phyloP scores from a whole-genome alignment of 2,113 vertebrate species.

The Chaetops frenatus region DNA sequence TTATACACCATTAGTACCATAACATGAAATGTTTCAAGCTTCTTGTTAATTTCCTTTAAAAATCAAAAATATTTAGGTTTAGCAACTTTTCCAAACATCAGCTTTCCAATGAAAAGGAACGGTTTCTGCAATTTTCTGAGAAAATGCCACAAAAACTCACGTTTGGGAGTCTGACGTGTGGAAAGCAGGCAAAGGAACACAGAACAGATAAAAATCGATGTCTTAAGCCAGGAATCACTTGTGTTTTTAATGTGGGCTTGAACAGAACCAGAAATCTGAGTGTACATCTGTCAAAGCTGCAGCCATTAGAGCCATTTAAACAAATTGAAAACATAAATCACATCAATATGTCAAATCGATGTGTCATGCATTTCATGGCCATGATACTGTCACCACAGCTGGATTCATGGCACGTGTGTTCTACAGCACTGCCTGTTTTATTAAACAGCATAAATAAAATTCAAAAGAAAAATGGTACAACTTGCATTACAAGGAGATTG shows the following conservation, averaged over 20 bases:
- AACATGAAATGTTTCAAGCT: background rate
- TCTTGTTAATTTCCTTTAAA: background rate
- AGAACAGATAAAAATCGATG: background rate
- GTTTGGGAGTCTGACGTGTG: fast-evolving
- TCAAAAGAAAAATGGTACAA: background rate
- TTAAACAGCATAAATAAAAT: slow-evolving; percentile 42
- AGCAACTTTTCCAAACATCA: background rate
- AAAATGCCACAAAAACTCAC: background rate
- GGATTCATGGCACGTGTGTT: background rate
- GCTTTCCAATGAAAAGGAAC: background rate
- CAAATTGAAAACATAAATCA: slow-evolving; percentile 47
- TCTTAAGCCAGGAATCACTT: background rate
- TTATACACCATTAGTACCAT: background rate
- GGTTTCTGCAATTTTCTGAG: background rate
- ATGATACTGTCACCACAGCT: background rate
- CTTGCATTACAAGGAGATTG: background rate
- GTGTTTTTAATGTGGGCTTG: background rate
- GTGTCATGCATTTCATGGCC: background rate
- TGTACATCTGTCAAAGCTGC: background rate
- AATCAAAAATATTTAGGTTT: background rate
- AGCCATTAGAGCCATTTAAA: slow-evolving; percentile 33
- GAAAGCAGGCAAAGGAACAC: background rate
- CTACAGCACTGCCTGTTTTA: background rate
- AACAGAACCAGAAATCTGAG: background rate
- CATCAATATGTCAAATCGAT: background rate